Conservation (phyloP, 2,888 invertebrate genomes). For the Portevinia maculata region DNA sequence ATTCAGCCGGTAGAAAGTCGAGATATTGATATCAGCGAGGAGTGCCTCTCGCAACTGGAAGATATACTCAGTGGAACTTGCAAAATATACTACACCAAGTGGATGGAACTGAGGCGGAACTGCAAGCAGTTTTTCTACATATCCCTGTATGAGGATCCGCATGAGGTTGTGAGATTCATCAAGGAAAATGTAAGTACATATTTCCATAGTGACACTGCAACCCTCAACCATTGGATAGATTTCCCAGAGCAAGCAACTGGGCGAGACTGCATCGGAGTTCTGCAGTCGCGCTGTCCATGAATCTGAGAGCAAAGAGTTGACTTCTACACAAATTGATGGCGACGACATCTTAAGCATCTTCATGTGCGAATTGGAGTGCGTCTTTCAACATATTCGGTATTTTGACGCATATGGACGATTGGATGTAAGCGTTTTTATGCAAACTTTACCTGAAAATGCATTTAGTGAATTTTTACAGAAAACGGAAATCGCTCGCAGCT, state of each 20-base stretch:
- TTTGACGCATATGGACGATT: constrained; percentile 77
- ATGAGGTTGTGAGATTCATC: constrained; percentile 25
- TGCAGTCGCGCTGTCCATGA: constrained; percentile 56
- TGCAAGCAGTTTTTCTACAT: constrained; percentile 55
- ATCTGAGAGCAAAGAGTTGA: constrained; percentile 36
- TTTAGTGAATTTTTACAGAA: constrained; percentile 59
- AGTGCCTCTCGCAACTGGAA: constrained; percentile 49
- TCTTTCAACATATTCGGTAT: constrained; percentile 76
- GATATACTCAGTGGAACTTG: constrained; percentile 75
- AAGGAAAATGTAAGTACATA: constrained; percentile 51
- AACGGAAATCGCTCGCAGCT: constrained; percentile 74
- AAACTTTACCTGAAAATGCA: no score
- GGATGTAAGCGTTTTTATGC: constrained; percentile 76
- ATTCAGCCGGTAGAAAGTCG: constrained; percentile 57
- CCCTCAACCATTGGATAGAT: constrained; percentile 17
- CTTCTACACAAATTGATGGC: constrained; percentile 33
- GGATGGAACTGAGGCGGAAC: constrained; percentile 64
- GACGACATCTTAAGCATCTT: constrained; percentile 51
- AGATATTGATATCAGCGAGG: constrained; percentile 48
- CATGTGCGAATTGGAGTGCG: constrained; percentile 73
- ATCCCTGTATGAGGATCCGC: constrained; percentile 51
- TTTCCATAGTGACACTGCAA: not conserved
- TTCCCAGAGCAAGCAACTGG: constrained; percentile 36
- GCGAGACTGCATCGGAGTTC: constrained; percentile 75
- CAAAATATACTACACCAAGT: constrained; percentile 73